These are phyloP conservation scores for Nothocercus nigrocapillus DNA, from an alignment of 2,113 vertebrate species.

Conservation along the genomic window DNA sequence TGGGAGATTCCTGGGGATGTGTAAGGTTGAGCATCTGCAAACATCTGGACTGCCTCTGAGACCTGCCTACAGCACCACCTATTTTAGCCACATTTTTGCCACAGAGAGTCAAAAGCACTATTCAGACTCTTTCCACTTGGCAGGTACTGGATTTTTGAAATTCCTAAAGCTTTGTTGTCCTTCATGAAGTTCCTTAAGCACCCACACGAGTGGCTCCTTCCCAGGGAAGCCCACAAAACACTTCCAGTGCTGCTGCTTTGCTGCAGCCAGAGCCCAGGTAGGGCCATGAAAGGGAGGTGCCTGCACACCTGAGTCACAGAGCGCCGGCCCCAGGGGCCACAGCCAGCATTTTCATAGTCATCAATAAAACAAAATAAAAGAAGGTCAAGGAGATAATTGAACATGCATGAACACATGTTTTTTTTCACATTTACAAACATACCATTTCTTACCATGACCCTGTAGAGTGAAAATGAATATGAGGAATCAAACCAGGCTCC, in stretches of 20 bases:
- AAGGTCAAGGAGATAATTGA: neutral
- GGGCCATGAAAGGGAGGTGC: neutral
- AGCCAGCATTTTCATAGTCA: neutral
- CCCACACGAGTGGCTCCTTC: neutral
- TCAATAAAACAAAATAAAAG: neutral
- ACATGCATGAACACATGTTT: neutral
- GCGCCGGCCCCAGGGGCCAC: neutral
- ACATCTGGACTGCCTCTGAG: neutral
- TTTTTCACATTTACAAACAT: neutral
- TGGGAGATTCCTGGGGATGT: neutral
- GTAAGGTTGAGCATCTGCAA: neutral
- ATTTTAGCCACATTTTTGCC: neutral
- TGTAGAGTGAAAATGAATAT: neutral
- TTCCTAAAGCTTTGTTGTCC: neutral
- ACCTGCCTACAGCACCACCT: neutral
- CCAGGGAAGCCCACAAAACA: neutral
- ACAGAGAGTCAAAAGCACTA: neutral
- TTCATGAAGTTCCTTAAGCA: neutral
- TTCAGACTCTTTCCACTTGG: neutral
- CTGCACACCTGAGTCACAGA: neutral
- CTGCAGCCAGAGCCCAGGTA: neutral
- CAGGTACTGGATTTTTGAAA: neutral
- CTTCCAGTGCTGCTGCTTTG: neutral
- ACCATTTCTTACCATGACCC: neutral
- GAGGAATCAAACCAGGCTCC: neutral